phyloP scores from a whole-genome alignment of 2,888 invertebrate genomes.

The Amiota mariae region DNA sequence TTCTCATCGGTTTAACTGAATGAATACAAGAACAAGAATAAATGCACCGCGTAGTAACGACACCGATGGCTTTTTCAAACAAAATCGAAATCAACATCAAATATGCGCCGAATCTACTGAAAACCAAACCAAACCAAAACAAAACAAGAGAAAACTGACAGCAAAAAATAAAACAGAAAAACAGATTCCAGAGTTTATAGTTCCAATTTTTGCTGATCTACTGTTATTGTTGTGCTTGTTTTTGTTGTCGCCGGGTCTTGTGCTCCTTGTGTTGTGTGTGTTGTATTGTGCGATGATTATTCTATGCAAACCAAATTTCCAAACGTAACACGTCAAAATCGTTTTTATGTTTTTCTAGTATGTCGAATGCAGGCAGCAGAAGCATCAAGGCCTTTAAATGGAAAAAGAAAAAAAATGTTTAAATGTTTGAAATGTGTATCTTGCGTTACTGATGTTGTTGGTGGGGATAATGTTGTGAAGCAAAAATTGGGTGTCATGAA shows the following conservation, averaged over 20 bases:
- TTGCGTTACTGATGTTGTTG: background rate
- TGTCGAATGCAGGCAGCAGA: background rate
- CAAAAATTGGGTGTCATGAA: conserved; percentile 18
- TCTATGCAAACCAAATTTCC: conserved; percentile 25
- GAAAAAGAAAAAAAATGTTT: background rate
- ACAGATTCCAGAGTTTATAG: background rate
- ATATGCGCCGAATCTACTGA: background rate
- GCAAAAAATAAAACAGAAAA: background rate
- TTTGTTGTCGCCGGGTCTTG: background rate
- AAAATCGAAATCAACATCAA: background rate
- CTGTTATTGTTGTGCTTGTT: background rate
- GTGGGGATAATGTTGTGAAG: background rate
- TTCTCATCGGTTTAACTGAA: too few species aligned
- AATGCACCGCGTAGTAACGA: too few species aligned
- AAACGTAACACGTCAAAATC: conserved; percentile 10
- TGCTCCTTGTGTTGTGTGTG: conserved; percentile 1
- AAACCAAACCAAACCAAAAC: background rate
- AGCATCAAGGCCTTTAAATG: background rate
- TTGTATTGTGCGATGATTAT: conserved; percentile 13
- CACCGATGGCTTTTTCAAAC: too few species aligned
- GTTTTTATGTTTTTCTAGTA: background rate
- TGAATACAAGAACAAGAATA: too few species aligned
- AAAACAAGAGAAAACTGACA: conserved; percentile 3
- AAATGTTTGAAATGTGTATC: background rate
- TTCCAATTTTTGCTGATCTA: background rate